Base-by-base conservation (phyloP, 2,113 vertebrate genomes). In the Rutilus rutilus region DNA sequence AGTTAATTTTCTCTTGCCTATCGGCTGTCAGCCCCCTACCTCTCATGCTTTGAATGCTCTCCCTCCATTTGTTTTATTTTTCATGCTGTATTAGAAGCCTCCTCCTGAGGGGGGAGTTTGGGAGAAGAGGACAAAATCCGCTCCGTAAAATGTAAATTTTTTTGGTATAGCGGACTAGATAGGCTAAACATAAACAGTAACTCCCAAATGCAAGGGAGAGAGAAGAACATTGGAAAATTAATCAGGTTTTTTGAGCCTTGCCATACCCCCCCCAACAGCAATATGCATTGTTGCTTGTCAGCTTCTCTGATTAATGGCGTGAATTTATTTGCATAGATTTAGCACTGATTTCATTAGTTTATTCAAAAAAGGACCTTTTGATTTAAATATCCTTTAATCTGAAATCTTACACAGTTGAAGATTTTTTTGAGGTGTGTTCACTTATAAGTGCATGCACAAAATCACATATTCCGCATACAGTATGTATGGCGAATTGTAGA, bases 271-370 rank as follows among this genome's bases (percentile, higher is more conserved):
- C 94, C 94, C 94, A 94, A 94, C 93, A 95, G 94, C 96, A 97
- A 96, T 97, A 97, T 96, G 96, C 96, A 96, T 96, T 95, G 96
- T 96, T 95, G 96, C 96, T 96, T 98, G 97, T 97, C 97, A 98
- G 96, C 94, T 94, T 95, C 91, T 86, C 92, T 98, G 97, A 98
- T 97, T 96, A 97, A 99, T 98, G 96, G 97, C 96, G 90, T 96
- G 95, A 94, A 96, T 97, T 92, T 93, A 98, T 99, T 99, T 98
- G 97, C 97, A 99, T 98, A 96, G 96, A 96, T 98, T 98, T 97
- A 96, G 94, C 95, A 96, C 95, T 95, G 96, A 95, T 96, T 95
- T 94, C 95, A 95, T 96, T 96, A 94, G 95, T 96, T 95, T 96
- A 95, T 97, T 97, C 96, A 94, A 54, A 33, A 64, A 75, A 52